Percentiles rank a stretch among this genome's conserved stretches.
Evolutionary conservation across 2,113 vertebrate species (phyloP).

Genomic region (Hippolais icterina): DNA sequence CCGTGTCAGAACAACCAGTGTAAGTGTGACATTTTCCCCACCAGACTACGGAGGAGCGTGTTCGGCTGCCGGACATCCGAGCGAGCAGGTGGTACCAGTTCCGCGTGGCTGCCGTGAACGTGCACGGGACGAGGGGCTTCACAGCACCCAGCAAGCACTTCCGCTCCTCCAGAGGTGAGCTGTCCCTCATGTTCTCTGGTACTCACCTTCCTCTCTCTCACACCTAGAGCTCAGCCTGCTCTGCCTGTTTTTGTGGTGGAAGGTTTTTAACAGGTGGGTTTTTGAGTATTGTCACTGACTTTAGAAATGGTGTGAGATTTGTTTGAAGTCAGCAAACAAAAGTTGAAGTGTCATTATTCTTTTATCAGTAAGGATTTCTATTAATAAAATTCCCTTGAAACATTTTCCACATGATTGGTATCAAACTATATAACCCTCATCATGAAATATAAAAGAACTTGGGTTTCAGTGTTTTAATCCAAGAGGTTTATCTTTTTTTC

Average conservation of each 20-base stretch:
- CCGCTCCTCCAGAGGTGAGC: slow-evolving; percentile 90
- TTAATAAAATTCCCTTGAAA: neutral
- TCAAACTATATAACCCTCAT: neutral
- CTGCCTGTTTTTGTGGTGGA: neutral
- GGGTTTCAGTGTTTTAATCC: neutral
- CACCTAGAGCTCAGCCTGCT: neutral
- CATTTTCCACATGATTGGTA: neutral
- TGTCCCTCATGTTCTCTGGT: neutral
- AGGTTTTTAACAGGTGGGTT: slow-evolving; percentile 22
- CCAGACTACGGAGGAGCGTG: slow-evolving; percentile 88
- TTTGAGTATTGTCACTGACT: neutral
- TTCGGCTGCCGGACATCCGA: slow-evolving; percentile 83
- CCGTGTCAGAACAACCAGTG: neutral
- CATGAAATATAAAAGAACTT: neutral
- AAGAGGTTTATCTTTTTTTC: neutral
- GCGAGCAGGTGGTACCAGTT: slow-evolving; percentile 97
- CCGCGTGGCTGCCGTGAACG: slow-evolving; percentile 91
- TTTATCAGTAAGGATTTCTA: neutral
- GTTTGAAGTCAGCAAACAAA: neutral
- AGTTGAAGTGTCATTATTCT: neutral
- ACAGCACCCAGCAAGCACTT: slow-evolving; percentile 97
- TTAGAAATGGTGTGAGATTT: neutral
- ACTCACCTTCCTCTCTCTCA: neutral
- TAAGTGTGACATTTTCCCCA: slow-evolving; percentile 42
- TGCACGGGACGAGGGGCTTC: slow-evolving; percentile 94